phyloP scores from a whole-genome alignment of 2,888 invertebrate genomes.

The Nowickia ferox region DNA sequence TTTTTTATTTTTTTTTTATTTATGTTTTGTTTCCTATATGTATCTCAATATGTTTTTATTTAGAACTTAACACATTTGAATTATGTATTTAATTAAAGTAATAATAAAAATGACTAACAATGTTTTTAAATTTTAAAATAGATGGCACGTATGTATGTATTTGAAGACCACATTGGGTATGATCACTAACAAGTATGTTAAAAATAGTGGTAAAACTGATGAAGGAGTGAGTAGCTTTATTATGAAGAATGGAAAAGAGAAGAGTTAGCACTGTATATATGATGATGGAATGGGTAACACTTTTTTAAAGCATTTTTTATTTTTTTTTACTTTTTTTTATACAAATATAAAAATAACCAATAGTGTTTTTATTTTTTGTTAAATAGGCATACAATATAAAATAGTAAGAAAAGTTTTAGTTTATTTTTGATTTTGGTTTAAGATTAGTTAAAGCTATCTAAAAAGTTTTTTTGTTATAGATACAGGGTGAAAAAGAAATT shows the following conservation, averaged over 20 bases:
- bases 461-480: constrained; percentile 48
- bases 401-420: constrained; percentile 66
- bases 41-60: too few species aligned
- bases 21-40: too few species aligned
- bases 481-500: constrained; percentile 40
- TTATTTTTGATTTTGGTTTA: constrained; percentile 42
- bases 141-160: constrained; percentile 78
- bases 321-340: constrained; percentile 73
- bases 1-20: too few species aligned
- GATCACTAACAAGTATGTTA: constrained; percentile 74
- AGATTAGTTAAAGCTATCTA: constrained; percentile 72
- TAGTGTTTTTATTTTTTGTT: constrained; percentile 52
- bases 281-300: constrained; percentile 74
- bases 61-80: too few species aligned
- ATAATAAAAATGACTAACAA: constrained; percentile 68
- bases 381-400: constrained; percentile 62
- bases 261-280: too few species aligned
- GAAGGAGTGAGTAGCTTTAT: constrained; percentile 46
- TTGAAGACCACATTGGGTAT: constrained; percentile 80
- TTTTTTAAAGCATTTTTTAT: constrained; percentile 68
- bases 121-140: constrained; percentile 78
- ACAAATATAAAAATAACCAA: constrained; percentile 77
- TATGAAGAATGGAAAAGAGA: background rate
- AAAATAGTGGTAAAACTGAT: constrained; percentile 29
- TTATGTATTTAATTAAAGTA: background rate